Evolutionary conservation across 30 jellyfish, hydroid and myxozoan genomes (phyloP), one percentile per base, ranked within the genome.

Genomic region (Morbakka virulenta): DNA sequence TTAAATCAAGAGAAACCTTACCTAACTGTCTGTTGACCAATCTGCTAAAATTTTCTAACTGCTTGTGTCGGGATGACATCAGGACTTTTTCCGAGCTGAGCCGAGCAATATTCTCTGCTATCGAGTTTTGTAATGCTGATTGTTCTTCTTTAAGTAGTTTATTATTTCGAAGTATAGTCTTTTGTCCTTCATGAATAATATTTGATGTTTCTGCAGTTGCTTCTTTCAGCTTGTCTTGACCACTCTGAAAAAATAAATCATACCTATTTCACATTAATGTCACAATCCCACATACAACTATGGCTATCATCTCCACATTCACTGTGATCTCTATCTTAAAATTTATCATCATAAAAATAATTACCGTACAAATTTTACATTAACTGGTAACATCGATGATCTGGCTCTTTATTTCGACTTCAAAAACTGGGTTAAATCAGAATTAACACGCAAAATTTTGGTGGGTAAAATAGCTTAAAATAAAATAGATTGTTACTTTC

Each of bases 21-120:
- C 97, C 95, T 0, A 89, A 81, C 48, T 89, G 96, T 70, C 73
- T 67, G 35, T 77, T 76, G 35, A 89, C 93, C 67, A 75, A 86
- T 50, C 51, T 71, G 64, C 96, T 89, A 50, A 80, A 89, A 48
- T 83, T 82, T 33, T 75, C 75, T 34, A 89, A 75, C 48, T 72
- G 83, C 35, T 53, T 30, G 22, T 89, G 97, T 64, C 90, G 53
- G 12, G 35, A 27, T 25, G 95, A 82, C 28, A 89, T 82, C 50
- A 89, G 29, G 29, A 30, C 62, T 74, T 89, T 89, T 48, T 89
- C 97, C 3, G 27, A 79, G 31, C 86, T 49, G 1, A 89, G 79
- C 4, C 63, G 69, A 0, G 76, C 77, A 12, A 89, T 50, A 63
- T 89, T 89, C 17, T 79, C 89, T 33, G 74, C 4, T 30, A 89